phyloP scores from a whole-genome alignment of 2,888 invertebrate genomes.

The Chrysodeixis includens region DNA sequence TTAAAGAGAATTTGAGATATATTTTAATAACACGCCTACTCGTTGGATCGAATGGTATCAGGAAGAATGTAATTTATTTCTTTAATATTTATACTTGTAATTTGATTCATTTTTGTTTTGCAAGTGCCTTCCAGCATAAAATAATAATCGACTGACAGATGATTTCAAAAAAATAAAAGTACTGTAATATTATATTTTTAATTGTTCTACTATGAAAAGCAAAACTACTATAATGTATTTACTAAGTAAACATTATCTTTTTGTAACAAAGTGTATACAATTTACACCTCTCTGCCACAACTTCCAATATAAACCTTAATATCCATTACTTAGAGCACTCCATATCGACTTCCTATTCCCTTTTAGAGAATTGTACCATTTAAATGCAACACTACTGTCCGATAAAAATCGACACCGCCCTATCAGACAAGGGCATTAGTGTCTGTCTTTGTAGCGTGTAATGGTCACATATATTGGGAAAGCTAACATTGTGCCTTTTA shows the following conservation, averaged over 20 bases:
- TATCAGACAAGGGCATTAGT: conserved; percentile 40
- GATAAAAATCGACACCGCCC: conserved; percentile 53
- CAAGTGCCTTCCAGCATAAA: no score
- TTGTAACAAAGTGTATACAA: conserved; percentile 2
- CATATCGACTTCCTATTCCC: conserved; percentile 38
- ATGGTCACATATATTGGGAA: conserved; percentile 18
- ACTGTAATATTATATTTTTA: no score
- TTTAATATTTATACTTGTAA: no score
- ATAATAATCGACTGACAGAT: no score
- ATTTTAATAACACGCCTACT: no score
- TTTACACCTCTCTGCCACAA: conserved; percentile 6
- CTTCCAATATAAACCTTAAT: conserved; percentile 30
- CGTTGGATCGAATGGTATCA: no score
- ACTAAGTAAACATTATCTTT: background rate
- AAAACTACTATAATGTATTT: no score
- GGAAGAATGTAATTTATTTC: no score
- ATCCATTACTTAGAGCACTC: conserved; percentile 32
- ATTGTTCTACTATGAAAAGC: no score
- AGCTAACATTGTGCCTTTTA: conserved; percentile 8
- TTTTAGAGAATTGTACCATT: conserved; percentile 49
- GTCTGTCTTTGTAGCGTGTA: conserved; percentile 27
- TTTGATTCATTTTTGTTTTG: no score
- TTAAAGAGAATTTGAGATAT: no score
- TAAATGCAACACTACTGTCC: conserved; percentile 55
- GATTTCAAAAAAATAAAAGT: no score